Percentiles rank a stretch among this genome's conserved stretches.
Conservation (phyloP, 2,888 invertebrate genomes). For the Tyria jacobaeae region DNA sequence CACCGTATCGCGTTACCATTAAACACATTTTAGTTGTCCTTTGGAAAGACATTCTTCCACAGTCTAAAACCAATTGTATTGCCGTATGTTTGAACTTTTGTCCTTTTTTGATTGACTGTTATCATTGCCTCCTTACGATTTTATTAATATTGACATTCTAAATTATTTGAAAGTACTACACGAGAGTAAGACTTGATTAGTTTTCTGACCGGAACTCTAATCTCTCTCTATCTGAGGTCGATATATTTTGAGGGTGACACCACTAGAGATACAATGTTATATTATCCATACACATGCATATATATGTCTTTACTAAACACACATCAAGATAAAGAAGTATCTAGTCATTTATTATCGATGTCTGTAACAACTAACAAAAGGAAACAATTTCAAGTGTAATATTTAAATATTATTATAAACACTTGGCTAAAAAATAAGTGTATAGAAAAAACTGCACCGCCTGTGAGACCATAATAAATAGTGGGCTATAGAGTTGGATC, state of each 20-base stretch:
- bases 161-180: constrained; percentile 42
- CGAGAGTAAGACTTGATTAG: constrained; percentile 43
- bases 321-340: constrained; percentile 10
- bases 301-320: too few relatives aligned
- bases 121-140: constrained; percentile 64
- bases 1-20: constrained; percentile 76
- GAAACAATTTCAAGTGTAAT: background rate
- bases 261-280: constrained; percentile 20
- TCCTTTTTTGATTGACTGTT: constrained; percentile 82
- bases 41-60: constrained; percentile 66
- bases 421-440: constrained; percentile 20
- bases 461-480: constrained; percentile 72
- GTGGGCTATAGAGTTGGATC: constrained; percentile 69
- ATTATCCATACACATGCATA: too few relatives aligned
- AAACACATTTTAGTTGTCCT: constrained; percentile 75
- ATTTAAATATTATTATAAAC: background rate
- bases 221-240: constrained; percentile 36
- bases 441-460: constrained; percentile 43
- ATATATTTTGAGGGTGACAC: constrained; percentile 31
- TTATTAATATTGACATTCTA: constrained; percentile 64
- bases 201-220: constrained; percentile 32
- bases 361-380: background rate
- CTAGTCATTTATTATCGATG: constrained; percentile 1
- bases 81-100: constrained; percentile 83
- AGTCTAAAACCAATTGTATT: constrained; percentile 71